phyloP scores from a whole-genome alignment of 2,797 vertebrate species.

The Chromis chromis region DNA sequence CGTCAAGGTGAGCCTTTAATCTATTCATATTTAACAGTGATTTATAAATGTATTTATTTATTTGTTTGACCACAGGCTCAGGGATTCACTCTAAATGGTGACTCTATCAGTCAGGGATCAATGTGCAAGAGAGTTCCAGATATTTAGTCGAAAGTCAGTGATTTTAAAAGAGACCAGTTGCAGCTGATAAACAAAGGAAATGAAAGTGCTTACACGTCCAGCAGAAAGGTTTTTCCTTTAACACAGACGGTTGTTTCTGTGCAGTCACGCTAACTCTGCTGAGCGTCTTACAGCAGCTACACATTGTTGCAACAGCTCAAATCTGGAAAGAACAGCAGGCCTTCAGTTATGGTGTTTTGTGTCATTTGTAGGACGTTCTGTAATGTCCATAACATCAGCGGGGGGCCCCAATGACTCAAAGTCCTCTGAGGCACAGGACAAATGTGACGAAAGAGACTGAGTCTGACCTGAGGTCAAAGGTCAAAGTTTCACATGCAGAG shows the following conservation, averaged over 20 bases:
- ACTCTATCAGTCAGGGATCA: too few relatives aligned
- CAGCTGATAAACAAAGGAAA: background rate
- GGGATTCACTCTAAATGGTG: too few relatives aligned
- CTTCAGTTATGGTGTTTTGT: background rate
- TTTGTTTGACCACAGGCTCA: too few relatives aligned
- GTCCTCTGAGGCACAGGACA: background rate
- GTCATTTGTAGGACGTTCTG: rapidly evolving
- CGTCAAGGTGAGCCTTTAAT: constrained; percentile 85
- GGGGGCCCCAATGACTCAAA: background rate
- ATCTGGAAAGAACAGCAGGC: background rate
- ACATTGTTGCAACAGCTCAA: background rate
- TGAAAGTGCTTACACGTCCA: constrained; percentile 22
- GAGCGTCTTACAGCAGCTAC: background rate
- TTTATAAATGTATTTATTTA: too few relatives aligned
- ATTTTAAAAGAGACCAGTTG: background rate
- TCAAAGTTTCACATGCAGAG: background rate
- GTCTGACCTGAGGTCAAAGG: constrained; percentile 25
- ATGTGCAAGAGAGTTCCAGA: too few relatives aligned
- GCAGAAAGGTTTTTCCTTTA: background rate
- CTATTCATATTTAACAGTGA: background rate
- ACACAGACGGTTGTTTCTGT: background rate
- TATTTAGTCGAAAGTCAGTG: too few relatives aligned
- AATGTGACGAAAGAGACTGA: background rate
- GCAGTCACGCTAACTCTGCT: background rate
- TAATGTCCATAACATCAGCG: constrained; percentile 1